A percentile compares a stretch with the other conserved stretches of the same genome.
Evolutionary conservation across 2,113 vertebrate genomes (phyloP).

Genomic region (Suncus etruscus): DNA sequence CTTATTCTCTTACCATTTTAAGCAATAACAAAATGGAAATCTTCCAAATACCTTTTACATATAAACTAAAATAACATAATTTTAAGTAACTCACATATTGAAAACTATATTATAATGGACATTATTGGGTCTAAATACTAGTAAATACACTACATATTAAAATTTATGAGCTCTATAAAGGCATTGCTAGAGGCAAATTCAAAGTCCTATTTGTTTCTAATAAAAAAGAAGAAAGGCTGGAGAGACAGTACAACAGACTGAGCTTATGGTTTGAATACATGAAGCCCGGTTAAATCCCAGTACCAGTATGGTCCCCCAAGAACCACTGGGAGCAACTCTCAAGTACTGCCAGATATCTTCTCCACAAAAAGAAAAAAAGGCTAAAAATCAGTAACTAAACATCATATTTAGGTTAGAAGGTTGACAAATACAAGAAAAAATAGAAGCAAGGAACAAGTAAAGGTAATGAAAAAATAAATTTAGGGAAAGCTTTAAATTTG

Average conservation of each 20-base stretch:
- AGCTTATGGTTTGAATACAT: too few relatives aligned
- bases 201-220: background rate
- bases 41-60: background rate
- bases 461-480: background rate
- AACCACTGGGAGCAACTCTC: too few relatives aligned
- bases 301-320: too few relatives aligned
- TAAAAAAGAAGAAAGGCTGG: too few relatives aligned
- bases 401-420: slow-evolving; percentile 5
- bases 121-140: slow-evolving; percentile 3
- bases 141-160: slow-evolving; percentile 4
- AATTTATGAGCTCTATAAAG: slow-evolving; percentile 20
- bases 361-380: background rate
- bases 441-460: slow-evolving; percentile 1
- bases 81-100: background rate
- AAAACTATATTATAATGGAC: slow-evolving; percentile 34
- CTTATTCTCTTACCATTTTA: background rate
- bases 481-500: background rate
- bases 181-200: background rate
- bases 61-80: background rate
- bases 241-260: too few relatives aligned
- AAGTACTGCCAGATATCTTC: too few relatives aligned
- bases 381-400: background rate
- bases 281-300: too few relatives aligned
- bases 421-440: background rate
- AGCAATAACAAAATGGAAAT: slow-evolving; percentile 18